Percentiles rank a stretch among this genome's conserved stretches.
Evolutionary conservation across 2,113 vertebrate genomes (phyloP).

Genomic region (Corythornis cristatus): DNA sequence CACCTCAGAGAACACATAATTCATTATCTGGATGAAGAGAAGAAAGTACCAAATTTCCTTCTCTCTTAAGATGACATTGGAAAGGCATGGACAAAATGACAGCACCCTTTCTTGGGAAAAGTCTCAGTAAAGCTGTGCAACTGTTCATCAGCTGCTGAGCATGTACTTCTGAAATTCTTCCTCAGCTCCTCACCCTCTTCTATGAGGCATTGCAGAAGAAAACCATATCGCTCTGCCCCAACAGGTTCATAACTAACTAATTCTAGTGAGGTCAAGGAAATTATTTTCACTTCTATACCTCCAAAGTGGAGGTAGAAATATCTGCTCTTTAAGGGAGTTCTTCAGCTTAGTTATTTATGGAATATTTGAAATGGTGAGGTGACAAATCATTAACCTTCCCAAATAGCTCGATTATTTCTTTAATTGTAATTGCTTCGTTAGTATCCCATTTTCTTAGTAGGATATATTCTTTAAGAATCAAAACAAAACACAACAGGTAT

Average conservation of each 20-base stretch:
- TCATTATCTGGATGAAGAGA: background rate
- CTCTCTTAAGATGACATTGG: rapidly evolving
- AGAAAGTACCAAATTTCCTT: background rate
- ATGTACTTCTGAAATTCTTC: background rate
- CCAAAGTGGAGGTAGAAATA: background rate
- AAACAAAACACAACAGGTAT: background rate
- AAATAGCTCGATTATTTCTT: background rate
- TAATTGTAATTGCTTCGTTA: background rate
- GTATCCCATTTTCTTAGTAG: background rate
- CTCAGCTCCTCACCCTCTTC: background rate
- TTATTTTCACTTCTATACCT: background rate
- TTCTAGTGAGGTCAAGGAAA: background rate
- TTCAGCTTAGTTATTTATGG: background rate
- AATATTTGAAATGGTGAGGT: background rate
- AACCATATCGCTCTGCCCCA: rapidly evolving
- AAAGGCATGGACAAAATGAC: background rate
- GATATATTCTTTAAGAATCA: background rate
- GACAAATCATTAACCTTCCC: background rate
- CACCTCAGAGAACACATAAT: background rate
- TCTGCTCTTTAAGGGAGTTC: background rate
- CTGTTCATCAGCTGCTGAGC: background rate
- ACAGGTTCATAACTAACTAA: background rate
- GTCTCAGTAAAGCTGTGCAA: background rate
- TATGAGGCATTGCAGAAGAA: background rate
- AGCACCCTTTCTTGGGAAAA: background rate